These are phyloP conservation scores for Limosa lapponica DNA, from an alignment of 2,797 vertebrate genomes.

Conservation along the genomic window DNA sequence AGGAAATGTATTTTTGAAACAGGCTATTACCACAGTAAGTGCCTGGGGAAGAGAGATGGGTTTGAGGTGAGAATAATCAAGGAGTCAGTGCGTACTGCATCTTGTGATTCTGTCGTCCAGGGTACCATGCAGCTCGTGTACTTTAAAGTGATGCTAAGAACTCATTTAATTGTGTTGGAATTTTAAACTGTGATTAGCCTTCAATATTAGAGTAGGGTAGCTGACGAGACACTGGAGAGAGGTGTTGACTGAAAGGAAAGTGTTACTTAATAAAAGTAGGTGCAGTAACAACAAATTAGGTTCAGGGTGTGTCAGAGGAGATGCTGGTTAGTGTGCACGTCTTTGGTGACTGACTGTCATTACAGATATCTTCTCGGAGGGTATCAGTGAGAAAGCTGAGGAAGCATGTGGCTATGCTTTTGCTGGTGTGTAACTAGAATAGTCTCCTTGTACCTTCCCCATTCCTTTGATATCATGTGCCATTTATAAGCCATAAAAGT, in stretches of 20 bases:
- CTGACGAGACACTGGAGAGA: background rate
- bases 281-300: background rate
- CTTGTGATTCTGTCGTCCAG: background rate
- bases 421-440: background rate
- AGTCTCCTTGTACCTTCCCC: background rate
- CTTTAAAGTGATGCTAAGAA: background rate
- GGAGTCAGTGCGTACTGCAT: background rate
- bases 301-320: background rate
- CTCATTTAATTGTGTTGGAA: background rate
- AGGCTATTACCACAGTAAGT: background rate
- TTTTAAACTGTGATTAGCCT: background rate
- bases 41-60: background rate
- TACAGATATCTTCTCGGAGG: background rate
- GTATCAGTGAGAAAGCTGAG: background rate
- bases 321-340: background rate
- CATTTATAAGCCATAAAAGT: background rate
- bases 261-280: background rate
- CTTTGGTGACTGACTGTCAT: background rate
- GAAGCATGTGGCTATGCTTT: background rate
- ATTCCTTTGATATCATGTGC: background rate
- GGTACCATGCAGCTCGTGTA: rapidly evolving
- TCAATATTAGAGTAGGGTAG: background rate
- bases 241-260: rapidly evolving
- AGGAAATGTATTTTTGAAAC: background rate
- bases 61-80: background rate